Conservation (phyloP, 2,113 vertebrate genomes). For the Pyrgilauda ruficollis region DNA sequence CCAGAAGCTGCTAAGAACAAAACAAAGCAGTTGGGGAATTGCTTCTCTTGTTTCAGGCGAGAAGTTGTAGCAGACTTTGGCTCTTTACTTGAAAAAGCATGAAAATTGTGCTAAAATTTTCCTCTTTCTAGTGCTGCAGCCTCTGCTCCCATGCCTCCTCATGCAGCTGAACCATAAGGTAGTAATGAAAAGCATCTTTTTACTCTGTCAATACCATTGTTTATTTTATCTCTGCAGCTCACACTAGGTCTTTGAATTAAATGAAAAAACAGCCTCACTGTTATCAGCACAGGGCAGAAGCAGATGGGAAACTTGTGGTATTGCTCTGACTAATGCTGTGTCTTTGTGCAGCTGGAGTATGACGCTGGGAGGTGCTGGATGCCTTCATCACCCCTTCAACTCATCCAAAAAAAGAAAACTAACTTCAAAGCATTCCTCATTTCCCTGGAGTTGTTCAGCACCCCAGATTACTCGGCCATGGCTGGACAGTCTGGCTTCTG, state of each 20-base stretch:
- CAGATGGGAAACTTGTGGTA: background rate
- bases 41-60: background rate
- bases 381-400: background rate
- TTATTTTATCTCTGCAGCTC: conserved; percentile 60
- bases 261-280: background rate
- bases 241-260: conserved; percentile 19
- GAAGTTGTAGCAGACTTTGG: background rate
- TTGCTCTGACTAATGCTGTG: background rate
- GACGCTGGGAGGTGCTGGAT: background rate
- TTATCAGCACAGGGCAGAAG: conserved; percentile 50
- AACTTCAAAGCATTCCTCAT: background rate
- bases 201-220: background rate
- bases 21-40: background rate
- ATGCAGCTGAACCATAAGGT: background rate
- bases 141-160: background rate
- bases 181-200: conserved; percentile 30
- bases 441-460: background rate
- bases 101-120: background rate
- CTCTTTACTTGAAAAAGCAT: background rate
- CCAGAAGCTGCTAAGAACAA: background rate
- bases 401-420: background rate
- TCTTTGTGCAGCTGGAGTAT: background rate
- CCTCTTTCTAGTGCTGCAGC: background rate
- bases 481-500: background rate
- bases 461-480: background rate